Percentiles rank a stretch among this genome's conserved stretches.
Evolutionary conservation across 2,888 invertebrate species (phyloP).

Genomic region (Cephonodes hylas): DNA sequence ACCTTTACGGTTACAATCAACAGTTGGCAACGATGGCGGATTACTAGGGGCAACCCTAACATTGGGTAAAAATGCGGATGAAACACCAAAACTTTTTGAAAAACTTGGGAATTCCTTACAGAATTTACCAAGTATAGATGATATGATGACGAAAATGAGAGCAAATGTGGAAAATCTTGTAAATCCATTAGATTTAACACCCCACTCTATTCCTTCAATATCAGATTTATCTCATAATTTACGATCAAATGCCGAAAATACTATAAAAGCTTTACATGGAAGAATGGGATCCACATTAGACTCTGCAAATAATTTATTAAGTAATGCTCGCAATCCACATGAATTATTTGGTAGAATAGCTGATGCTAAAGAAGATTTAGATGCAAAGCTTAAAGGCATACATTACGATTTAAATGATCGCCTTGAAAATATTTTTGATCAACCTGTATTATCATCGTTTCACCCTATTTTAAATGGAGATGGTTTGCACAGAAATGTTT

Average conservation of each 20-base stretch:
- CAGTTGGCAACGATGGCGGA: slow-evolving; percentile 34
- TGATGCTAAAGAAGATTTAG: slow-evolving; percentile 49
- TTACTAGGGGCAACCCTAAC: slow-evolving; percentile 36
- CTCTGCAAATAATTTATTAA: slow-evolving; percentile 26
- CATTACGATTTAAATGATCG: slow-evolving; percentile 60
- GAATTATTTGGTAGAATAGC: slow-evolving; percentile 47
- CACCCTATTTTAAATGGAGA: slow-evolving; percentile 3
- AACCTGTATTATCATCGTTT: slow-evolving; percentile 30
- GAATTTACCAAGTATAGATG: slow-evolving; percentile 35
- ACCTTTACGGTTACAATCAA: slow-evolving; percentile 44
- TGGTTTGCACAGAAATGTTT: neutral
- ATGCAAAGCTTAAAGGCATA: slow-evolving; percentile 57
- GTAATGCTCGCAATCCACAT: slow-evolving; percentile 37
- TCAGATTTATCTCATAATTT: slow-evolving; percentile 39
- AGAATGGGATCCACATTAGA: slow-evolving; percentile 41
- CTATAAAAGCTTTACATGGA: slow-evolving; percentile 47
- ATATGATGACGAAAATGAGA: slow-evolving; percentile 23
- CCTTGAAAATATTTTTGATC: slow-evolving; percentile 46
- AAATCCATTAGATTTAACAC: slow-evolving; percentile 26
- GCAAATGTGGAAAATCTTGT: slow-evolving; percentile 28
- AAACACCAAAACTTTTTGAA: slow-evolving; percentile 22
- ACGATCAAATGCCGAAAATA: slow-evolving; percentile 42
- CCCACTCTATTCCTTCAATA: slow-evolving; percentile 27
- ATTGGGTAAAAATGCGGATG: slow-evolving; percentile 30
- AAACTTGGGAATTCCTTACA: slow-evolving; percentile 25